These are phyloP conservation scores for Cryptotermes secundus DNA, from an alignment of 1,140 invertebrate genomes.

Conservation along the genomic window DNA sequence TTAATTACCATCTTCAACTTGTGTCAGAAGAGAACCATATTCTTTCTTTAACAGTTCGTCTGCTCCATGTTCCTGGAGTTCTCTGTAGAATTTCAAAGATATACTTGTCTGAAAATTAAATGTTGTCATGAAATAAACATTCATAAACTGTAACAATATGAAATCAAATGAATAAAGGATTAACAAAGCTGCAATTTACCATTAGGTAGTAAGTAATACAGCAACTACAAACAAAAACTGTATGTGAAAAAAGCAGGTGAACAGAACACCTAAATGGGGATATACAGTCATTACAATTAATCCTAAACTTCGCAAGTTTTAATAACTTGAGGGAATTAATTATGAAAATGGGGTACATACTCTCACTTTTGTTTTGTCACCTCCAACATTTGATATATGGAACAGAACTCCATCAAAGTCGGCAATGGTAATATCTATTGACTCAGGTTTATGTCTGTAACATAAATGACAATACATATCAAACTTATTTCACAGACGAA, in stretches of 20 bases:
- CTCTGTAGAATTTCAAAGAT: constrained; percentile 97
- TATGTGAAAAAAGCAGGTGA: too few species aligned
- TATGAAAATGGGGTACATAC: constrained; percentile 60
- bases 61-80: constrained; percentile 96
- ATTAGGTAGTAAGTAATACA: too few species aligned
- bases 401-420: constrained; percentile 99
- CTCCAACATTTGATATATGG: constrained; percentile 95
- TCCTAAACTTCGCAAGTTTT: too few species aligned
- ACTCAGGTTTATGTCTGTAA: constrained; percentile 90
- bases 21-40: constrained; percentile 79
- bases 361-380: constrained; percentile 94
- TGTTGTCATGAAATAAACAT: neutral
- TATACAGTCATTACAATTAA: too few species aligned
- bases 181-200: neutral
- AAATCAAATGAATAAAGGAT: neutral
- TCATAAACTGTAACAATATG: neutral
- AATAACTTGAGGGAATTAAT: too few species aligned
- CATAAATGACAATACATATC: constrained; percentile 14
- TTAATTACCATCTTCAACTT: constrained; percentile 77
- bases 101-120: constrained; percentile 84
- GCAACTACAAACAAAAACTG: neutral
- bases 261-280: too few species aligned
- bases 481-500: too few species aligned
- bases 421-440: constrained; percentile 88
- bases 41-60: constrained; percentile 93